Evolutionary conservation across 1,140 invertebrate species (phyloP).

Genomic region (Augochlora pura): DNA sequence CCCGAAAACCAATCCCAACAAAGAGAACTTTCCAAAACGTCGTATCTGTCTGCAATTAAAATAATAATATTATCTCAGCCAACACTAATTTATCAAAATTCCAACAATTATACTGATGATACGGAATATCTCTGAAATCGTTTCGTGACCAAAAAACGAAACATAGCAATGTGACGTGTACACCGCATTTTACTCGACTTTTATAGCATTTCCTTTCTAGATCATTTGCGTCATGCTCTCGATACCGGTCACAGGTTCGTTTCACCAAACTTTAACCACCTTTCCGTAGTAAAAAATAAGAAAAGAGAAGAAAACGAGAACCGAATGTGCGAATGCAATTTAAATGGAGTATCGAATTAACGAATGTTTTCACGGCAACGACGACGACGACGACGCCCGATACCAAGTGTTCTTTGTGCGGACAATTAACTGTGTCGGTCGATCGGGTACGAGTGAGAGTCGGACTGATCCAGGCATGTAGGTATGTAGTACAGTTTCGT

Average conservation of each 20-base stretch:
- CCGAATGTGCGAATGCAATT: not conserved
- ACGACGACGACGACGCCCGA: too few relatives aligned
- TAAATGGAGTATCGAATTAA: not conserved
- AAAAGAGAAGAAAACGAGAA: not conserved
- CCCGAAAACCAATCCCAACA: too few relatives aligned
- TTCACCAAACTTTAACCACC: not conserved
- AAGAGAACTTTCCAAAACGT: too few relatives aligned
- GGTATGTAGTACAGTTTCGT: conserved; percentile 40
- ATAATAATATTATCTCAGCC: too few relatives aligned
- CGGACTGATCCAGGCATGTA: conserved; percentile 18
- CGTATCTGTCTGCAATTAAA: too few relatives aligned
- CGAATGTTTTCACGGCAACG: not conserved
- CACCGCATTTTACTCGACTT: not conserved
- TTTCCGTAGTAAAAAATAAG: not conserved
- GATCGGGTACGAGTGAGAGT: conserved; percentile 5
- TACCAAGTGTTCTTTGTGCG: conserved; percentile 9
- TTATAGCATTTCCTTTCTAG: not conserved
- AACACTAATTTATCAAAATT: too few relatives aligned
- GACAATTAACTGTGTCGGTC: conserved; percentile 19
- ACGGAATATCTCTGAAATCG: too few relatives aligned
- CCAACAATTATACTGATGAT: too few relatives aligned
- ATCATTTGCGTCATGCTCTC: not conserved
- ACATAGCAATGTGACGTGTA: not conserved
- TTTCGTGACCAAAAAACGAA: not conserved
- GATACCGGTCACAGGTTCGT: not conserved